phyloP scores from a whole-genome alignment of 92 coral and sea anemone species.

The Palythoa caribaeorum region DNA sequence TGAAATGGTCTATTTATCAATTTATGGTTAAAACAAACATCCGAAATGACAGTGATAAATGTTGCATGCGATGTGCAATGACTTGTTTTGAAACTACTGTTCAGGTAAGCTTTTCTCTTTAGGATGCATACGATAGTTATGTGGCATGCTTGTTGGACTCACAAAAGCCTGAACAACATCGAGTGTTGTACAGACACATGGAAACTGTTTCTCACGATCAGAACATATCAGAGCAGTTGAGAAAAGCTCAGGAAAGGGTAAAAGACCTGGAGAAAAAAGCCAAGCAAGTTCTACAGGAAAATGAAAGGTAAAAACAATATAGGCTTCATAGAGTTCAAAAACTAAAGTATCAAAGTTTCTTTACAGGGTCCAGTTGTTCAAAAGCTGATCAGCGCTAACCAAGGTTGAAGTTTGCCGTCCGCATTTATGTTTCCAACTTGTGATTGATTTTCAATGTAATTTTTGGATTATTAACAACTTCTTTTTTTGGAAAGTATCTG shows the following conservation, averaged over 20 bases:
- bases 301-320: constrained; percentile 68
- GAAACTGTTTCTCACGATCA: constrained; percentile 82
- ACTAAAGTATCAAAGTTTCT: background rate
- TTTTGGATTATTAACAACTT: too few species aligned
- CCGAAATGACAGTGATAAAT: too few species aligned
- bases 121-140: constrained; percentile 97
- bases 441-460: too few species aligned
- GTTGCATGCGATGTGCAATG: background rate
- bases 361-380: background rate
- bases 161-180: constrained; percentile 87
- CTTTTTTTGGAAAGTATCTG: too few species aligned
- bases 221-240: constrained; percentile 73
- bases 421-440: too few species aligned
- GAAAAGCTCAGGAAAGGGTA: constrained; percentile 82
- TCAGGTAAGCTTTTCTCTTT: background rate
- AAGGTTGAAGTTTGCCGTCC: too few species aligned
- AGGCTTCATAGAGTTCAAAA: background rate
- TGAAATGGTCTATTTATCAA: too few species aligned
- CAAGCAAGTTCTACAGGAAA: constrained; percentile 77
- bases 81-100: background rate
- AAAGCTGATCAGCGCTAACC: background rate
- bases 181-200: constrained; percentile 82
- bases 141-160: constrained; percentile 87
- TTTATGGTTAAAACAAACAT: too few species aligned
- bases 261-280: constrained; percentile 80